Evolutionary conservation across 2,888 invertebrate genomes (phyloP).

Genomic region (Hypomecis atomaria): DNA sequence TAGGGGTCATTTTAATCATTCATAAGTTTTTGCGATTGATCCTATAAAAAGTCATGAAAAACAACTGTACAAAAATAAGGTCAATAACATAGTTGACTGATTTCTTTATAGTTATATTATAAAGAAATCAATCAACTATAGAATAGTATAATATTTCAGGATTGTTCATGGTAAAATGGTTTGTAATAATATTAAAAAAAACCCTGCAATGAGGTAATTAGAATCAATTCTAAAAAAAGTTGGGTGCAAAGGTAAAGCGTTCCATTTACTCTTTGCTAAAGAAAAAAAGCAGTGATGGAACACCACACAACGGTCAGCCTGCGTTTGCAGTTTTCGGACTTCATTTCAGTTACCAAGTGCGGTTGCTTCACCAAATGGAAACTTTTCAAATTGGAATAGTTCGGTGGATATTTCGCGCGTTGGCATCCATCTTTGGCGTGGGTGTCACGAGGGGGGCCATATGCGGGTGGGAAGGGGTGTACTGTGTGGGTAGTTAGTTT

Average conservation of each 20-base stretch:
- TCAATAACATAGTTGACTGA: no score
- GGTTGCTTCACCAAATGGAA: conserved; percentile 71
- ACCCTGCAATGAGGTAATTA: no score
- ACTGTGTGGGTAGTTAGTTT: conserved; percentile 57
- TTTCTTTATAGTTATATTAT: no score
- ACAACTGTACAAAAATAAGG: no score
- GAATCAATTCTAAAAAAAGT: no score
- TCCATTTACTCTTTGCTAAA: not conserved
- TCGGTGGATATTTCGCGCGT: conserved; percentile 71
- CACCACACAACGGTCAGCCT: not conserved
- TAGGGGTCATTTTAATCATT: no score
- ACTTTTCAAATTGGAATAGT: conserved; percentile 82
- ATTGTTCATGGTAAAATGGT: no score
- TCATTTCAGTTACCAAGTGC: conserved; percentile 63
- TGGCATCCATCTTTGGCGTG: conserved; percentile 73
- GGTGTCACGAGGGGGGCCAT: conserved; percentile 47
- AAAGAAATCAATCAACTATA: no score
- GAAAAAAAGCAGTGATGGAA: not conserved
- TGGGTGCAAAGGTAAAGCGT: not conserved
- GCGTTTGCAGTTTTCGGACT: conserved; percentile 53
- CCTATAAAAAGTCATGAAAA: no score
- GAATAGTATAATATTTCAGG: no score
- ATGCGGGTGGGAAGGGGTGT: conserved; percentile 39
- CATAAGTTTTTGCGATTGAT: no score
- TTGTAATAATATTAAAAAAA: no score